Evolutionary conservation across 2,888 invertebrate genomes (phyloP).

Genomic region (Drosophila subquinaria): DNA sequence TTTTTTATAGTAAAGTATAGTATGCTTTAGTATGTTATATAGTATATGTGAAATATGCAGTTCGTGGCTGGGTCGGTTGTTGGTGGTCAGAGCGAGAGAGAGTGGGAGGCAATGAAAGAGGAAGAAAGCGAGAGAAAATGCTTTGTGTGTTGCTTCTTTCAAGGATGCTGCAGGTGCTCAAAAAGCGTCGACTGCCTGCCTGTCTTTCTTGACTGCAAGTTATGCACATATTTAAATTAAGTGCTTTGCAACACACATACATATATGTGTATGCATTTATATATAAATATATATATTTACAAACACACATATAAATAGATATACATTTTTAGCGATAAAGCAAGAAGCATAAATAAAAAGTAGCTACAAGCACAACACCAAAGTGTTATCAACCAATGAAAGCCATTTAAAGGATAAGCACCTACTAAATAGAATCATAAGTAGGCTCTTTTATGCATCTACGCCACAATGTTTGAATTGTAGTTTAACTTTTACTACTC

Average conservation of each 20-base stretch:
- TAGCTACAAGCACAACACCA: conserved; percentile 31
- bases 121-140: conserved; percentile 23
- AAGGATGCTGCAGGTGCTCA: conserved; percentile 73
- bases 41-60: conserved; percentile 55
- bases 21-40: conserved; percentile 33
- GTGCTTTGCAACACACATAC: conserved; percentile 38
- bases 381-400: conserved; percentile 46
- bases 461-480: background rate
- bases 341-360: conserved; percentile 41
- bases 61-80: conserved; percentile 24
- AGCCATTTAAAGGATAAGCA: conserved; percentile 38
- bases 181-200: conserved; percentile 38
- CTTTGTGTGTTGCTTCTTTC: conserved; percentile 57
- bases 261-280: conserved; percentile 13
- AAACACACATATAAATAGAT: background rate
- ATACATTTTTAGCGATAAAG: conserved; percentile 36
- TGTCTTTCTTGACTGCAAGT: conserved; percentile 53
- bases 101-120: background rate
- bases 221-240: conserved; percentile 74
- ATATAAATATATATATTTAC: background rate
- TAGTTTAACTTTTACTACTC: background rate
- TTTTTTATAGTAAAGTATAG: conserved; percentile 37
- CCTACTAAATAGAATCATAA: conserved; percentile 3
- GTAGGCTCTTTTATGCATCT: background rate
- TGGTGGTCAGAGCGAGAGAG: conserved; percentile 8